Base-by-base conservation (phyloP, 2,888 invertebrate species). In the Zhuqinia jingwanae region DNA sequence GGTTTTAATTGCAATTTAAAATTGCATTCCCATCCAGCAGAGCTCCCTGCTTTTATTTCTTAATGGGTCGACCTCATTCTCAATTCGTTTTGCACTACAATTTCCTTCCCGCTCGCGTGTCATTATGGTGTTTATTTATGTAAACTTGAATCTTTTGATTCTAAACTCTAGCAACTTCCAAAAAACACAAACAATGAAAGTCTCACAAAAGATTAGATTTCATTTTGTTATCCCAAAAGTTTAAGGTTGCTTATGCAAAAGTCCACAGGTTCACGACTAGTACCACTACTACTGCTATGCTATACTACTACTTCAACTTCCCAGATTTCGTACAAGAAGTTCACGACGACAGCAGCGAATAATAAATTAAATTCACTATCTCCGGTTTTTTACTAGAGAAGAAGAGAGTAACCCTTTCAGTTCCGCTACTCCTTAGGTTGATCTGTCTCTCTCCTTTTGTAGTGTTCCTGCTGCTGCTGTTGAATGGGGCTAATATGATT, bases 1-100 rank as follows among this genome's bases (percentile, higher is more conserved):
- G 27, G 56, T 30, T 73, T 68, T 58, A 80, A 81, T 81, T 70
- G 73, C 81, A 58, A 36, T 73, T 81, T 73, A 81, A 81, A 81
- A 73, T 47, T 70, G 58, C 53, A 81, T 56, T 79, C 63, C 22
- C 60, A n/a, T n/a, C n/a, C n/a, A n/a, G n/a, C n/a, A n/a, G n/a
- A n/a, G n/a, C n/a, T 22, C 45, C 17, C 30, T 60, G 11, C 30
- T 50, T 27, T 22, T 15, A 2, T 58, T 58, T 10, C 20, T 65
- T 30, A 30, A 42, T 36, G 3, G 36, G 36, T 36, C 3, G 36
- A 36, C 36, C 36, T 36, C 36, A 53, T 76, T 76, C 60, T 76
- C 27, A 11, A 30, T 3, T 8, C 11, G 53, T 17, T n/a, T 60
- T 27, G 25, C 0, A 22, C 60, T 25, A 47, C 75, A 50, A 22